Base-by-base conservation (phyloP, 2,797 vertebrate species). In the Erpetoichthys calabaricus region DNA sequence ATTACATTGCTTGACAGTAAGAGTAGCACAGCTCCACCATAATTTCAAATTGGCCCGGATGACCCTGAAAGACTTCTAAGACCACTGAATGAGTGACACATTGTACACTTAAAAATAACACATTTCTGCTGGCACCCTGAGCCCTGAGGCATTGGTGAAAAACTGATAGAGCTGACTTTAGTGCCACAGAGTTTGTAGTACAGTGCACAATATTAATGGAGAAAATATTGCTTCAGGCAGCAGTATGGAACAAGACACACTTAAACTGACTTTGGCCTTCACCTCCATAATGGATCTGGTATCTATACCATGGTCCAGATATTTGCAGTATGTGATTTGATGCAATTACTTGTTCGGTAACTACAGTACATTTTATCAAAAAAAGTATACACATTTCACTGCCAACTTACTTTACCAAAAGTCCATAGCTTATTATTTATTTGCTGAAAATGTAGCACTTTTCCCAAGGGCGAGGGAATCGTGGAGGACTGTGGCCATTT, bases 101-200 rank as follows among this genome's bases (percentile, higher is more conserved):
- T 72, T 79, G 75, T 80, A 73, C 68, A 66, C 69, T 69, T 78
- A 51, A 74, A 70, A 67, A 66, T 70, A 72, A 78, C 55, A 73
- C 65, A 66, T 73, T 78, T 70, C 66, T 67, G 65, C 63, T 56
- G 6, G 49, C 46, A 53, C 53, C 45, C 47, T 56, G 58, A 64
- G 68, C 76, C 76, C 70, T 72, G 2, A 57, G 68, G 69, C 64
- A 62, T 55, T 25, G 8, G 64, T 60, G 62, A 60, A 66, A 70
- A 70, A 68, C 59, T 64, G 5, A 67, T 71, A 69, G 78, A 75
- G 81, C 59, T 81, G 78, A 80, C 78, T 76, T 59, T 5, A 68
- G 78, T 81, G 76, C 79, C 74, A 75, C 75, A 81, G 66, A 76
- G 73, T 81, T 76, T 83, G 80, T 79, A 80, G 75, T 70, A 64